These are phyloP conservation scores for Lasioglossum oenotherae DNA, from an alignment of 2,888 invertebrate species.

Conservation along the genomic window DNA sequence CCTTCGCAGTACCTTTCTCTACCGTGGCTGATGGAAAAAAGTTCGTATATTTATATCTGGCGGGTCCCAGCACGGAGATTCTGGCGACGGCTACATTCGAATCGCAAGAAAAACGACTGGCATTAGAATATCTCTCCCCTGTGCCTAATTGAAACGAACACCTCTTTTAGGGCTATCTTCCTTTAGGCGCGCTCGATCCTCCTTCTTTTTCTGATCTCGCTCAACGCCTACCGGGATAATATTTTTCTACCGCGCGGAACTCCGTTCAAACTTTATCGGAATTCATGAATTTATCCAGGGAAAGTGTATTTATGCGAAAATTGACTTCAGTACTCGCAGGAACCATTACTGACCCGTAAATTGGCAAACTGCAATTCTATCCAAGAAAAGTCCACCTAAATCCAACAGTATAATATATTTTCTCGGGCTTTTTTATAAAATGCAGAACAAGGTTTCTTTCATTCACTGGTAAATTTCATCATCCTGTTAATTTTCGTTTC, in stretches of 20 bases:
- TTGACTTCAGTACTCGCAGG: not conserved
- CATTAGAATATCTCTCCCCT: constrained; percentile 7
- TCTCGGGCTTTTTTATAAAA: too few species aligned
- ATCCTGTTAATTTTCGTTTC: too few species aligned
- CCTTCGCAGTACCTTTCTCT: constrained; percentile 51
- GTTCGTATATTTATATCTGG: constrained; percentile 49
- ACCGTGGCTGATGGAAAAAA: constrained; percentile 34
- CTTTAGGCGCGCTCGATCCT: not conserved
- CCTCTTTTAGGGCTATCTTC: not conserved
- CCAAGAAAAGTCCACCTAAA: too few species aligned
- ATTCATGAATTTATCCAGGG: not conserved
- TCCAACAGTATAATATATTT: too few species aligned
- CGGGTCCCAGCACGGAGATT: constrained; percentile 21
- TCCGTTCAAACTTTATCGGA: not conserved
- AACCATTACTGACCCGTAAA: too few species aligned
- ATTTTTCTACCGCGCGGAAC: not conserved
- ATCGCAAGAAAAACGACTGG: constrained; percentile 9
- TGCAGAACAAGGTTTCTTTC: too few species aligned
- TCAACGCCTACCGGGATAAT: not conserved
- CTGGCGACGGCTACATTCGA: constrained; percentile 25
- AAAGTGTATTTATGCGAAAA: not conserved
- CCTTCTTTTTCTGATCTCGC: not conserved
- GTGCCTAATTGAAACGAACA: constrained; percentile 16
- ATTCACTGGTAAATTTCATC: too few species aligned
- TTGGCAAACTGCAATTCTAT: too few species aligned